phyloP scores from a whole-genome alignment of 2,113 vertebrate genomes.

The Typhlomys cinereus region DNA sequence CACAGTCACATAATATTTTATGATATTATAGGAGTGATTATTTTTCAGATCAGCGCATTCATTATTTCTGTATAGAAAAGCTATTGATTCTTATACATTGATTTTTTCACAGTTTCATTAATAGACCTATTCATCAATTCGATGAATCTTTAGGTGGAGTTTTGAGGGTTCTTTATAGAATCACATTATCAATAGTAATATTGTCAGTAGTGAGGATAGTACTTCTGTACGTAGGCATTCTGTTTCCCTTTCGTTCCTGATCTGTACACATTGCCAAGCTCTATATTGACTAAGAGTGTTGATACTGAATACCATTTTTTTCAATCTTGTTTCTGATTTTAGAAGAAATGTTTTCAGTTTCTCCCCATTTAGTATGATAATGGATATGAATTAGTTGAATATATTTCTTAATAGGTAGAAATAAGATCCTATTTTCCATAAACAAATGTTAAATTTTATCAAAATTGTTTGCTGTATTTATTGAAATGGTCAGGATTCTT shows the following conservation, averaged over 20 bases:
- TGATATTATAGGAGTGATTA: too few species aligned
- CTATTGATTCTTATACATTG: too few species aligned
- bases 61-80: not conserved
- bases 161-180: not conserved
- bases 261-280: too few species aligned
- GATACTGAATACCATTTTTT: not conserved
- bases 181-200: not conserved
- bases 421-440: not conserved
- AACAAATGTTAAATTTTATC: not conserved
- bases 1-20: not conserved
- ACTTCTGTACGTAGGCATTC: too few species aligned
- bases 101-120: not conserved
- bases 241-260: too few species aligned
- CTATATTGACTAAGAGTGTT: too few species aligned
- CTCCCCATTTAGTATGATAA: not conserved
- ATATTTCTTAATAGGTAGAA: not conserved
- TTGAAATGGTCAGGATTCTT: not conserved
- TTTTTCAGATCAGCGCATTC: too few species aligned
- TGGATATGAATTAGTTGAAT: not conserved
- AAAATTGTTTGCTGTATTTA: not conserved
- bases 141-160: not conserved
- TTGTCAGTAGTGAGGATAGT: not conserved
- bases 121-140: not conserved
- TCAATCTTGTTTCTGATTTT: not conserved
- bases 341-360: not conserved